Percentiles rank a stretch among this genome's conserved stretches.
phyloP scores from a whole-genome alignment of 2,113 vertebrate species.

The Triplophysa rosa region DNA sequence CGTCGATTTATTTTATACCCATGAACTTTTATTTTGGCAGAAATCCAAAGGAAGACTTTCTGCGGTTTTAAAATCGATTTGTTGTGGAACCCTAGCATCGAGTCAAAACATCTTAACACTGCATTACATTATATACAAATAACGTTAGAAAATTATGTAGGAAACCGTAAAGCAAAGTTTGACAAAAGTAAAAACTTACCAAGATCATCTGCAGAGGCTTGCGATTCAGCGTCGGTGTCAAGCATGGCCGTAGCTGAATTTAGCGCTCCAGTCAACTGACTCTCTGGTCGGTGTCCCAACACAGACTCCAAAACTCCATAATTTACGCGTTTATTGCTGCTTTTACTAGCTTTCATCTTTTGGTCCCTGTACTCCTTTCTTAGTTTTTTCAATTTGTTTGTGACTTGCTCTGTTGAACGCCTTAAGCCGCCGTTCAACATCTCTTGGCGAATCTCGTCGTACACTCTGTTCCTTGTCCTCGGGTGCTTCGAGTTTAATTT shows the following conservation, averaged over 20 bases:
- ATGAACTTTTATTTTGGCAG: too few relatives aligned
- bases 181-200: background rate
- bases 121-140: background rate
- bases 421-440: constrained; percentile 2
- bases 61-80: too few relatives aligned
- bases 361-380: constrained; percentile 21
- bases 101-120: background rate
- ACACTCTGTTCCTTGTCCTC: background rate
- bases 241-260: background rate
- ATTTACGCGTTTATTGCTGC: background rate
- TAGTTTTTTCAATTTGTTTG: background rate
- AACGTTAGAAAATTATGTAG: background rate
- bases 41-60: too few relatives aligned
- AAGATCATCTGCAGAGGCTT: background rate
- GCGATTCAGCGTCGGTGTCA: background rate
- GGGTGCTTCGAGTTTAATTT: background rate
- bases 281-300: background rate
- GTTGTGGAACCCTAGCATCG: background rate
- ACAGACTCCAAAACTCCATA: background rate
- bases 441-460: constrained; percentile 13
- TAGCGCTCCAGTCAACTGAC: background rate
- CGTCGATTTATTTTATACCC: too few relatives aligned
- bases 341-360: background rate
- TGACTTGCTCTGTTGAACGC: background rate
- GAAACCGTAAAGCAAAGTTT: background rate